Percentiles rank a stretch among this genome's conserved stretches.
phyloP scores from a whole-genome alignment of 2,797 vertebrate genomes.

The Benthosema pterotum region DNA sequence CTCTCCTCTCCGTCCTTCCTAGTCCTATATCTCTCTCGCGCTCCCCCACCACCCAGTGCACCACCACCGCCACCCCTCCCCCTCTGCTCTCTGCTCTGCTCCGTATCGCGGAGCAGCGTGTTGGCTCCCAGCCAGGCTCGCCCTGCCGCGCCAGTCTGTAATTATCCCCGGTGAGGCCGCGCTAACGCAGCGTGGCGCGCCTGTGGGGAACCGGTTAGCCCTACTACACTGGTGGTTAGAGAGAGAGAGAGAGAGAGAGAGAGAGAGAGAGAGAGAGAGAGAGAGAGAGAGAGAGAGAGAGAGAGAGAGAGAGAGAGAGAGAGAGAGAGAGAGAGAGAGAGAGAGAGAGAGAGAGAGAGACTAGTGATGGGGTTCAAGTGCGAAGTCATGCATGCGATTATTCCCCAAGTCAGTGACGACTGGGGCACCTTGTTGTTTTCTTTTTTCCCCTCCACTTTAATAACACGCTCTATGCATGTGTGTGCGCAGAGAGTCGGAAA shows the following conservation, averaged over 20 bases:
- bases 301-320: not conserved
- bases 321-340: not conserved
- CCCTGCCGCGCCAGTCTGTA: conserved; percentile 75
- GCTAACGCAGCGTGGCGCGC: conserved; percentile 77
- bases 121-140: conserved; percentile 69
- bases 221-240: conserved; percentile 52
- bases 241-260: conserved; percentile 1
- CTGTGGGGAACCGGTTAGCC: conserved; percentile 75
- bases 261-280: not conserved
- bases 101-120: conserved; percentile 31
- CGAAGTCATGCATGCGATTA: no score
- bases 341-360: no score
- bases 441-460: no score
- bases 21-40: not conserved
- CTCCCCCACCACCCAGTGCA: not conserved
- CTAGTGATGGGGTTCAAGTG: no score
- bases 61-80: not conserved
- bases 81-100: not conserved
- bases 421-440: no score
- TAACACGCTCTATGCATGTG: not conserved
- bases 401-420: no score
- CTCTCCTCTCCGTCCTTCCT: conserved; percentile 21
- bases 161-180: conserved; percentile 79
- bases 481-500: not conserved
- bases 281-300: not conserved